A percentile compares a stretch with the other conserved stretches of the same genome.
These are phyloP conservation scores for Hycleus cichorii DNA, from an alignment of 1,140 invertebrate species.

Conservation along the genomic window DNA sequence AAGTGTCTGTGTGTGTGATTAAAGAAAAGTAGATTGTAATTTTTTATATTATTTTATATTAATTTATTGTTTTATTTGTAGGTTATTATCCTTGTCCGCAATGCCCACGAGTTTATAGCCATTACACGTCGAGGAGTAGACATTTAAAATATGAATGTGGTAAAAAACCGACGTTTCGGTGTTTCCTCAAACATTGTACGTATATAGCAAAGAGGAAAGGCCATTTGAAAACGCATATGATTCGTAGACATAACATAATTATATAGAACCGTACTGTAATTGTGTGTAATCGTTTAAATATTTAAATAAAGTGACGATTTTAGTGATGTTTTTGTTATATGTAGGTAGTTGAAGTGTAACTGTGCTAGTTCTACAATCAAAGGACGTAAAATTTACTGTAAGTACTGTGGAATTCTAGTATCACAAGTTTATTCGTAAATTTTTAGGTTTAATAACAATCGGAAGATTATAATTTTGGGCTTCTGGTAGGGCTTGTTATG, in stretches of 20 bases:
- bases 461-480: no score
- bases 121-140: slow-evolving; percentile 9
- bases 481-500: no score
- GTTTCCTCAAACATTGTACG: not conserved
- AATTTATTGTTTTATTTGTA: slow-evolving; percentile 2
- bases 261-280: not conserved
- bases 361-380: no score
- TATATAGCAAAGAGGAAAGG: slow-evolving; percentile 4
- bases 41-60: no score
- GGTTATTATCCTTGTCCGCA: slow-evolving; percentile 20
- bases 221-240: slow-evolving; percentile 12
- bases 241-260: slow-evolving; percentile 11
- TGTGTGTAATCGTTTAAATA: not conserved
- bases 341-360: not conserved
- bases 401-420: no score
- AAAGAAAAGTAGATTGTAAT: no score
- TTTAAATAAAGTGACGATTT: not conserved
- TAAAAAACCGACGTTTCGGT: slow-evolving; percentile 11
- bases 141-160: slow-evolving; percentile 32
- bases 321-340: not conserved
- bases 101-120: slow-evolving; percentile 18
- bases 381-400: no score
- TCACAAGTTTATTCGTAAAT: no score
- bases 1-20: no score
- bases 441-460: no score